Percentiles rank a stretch among this genome's conserved stretches.
phyloP scores from a whole-genome alignment of 2,888 invertebrate genomes.

The Microplitis manilae region DNA sequence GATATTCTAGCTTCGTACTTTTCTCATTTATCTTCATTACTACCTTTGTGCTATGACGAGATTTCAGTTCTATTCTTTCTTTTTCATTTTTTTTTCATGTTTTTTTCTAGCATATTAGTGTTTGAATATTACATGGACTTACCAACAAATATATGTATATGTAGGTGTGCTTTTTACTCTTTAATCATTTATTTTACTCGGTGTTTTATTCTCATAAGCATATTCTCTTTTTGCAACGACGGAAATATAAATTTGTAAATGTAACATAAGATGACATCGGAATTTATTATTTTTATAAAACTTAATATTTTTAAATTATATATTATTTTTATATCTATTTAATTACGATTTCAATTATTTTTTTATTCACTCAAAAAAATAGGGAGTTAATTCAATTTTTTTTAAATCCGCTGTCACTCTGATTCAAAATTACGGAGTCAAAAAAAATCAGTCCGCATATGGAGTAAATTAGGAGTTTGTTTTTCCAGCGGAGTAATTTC shows the following conservation, averaged over 20 bases:
- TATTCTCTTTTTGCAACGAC: not conserved
- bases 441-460: too few relatives aligned
- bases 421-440: too few relatives aligned
- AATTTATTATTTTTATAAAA: not conserved
- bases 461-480: too few relatives aligned
- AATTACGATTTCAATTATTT: too few relatives aligned
- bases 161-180: not conserved
- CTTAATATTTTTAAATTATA: not conserved
- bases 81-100: slow-evolving; percentile 24
- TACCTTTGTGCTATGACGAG: slow-evolving; percentile 22
- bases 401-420: too few relatives aligned
- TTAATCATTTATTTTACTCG: not conserved
- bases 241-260: not conserved
- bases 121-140: slow-evolving; percentile 30
- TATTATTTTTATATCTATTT: not conserved
- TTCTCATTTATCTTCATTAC: slow-evolving; percentile 40
- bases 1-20: slow-evolving; percentile 36
- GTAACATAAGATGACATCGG: not conserved
- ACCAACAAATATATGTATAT: not conserved
- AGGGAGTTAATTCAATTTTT: too few relatives aligned
- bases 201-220: not conserved
- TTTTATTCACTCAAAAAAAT: too few relatives aligned
- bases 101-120: not conserved
- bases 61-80: slow-evolving; percentile 27
- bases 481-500: too few relatives aligned